These are phyloP conservation scores for Drosophila ficusphila DNA, from an alignment of 1,140 invertebrate genomes.

Conservation along the genomic window DNA sequence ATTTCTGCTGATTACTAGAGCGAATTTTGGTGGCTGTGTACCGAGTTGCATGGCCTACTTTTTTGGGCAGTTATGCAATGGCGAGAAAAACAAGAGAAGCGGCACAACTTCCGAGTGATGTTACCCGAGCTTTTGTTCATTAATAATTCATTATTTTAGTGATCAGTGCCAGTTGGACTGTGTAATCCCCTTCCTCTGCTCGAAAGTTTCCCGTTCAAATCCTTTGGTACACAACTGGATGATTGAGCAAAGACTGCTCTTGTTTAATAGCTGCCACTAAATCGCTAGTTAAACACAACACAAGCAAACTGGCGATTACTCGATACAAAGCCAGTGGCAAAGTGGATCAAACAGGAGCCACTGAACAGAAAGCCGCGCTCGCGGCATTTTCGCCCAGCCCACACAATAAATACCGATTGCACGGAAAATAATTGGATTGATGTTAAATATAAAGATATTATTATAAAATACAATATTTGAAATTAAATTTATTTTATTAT, in stretches of 20 bases:
- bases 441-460: background rate
- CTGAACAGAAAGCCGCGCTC: background rate
- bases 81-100: background rate
- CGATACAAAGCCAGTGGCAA: constrained; percentile 17
- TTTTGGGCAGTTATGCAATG: constrained; percentile 33
- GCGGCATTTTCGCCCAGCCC: constrained; percentile 2
- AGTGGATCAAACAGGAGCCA: constrained; percentile 49
- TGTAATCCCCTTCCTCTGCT: background rate
- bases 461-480: too few species aligned
- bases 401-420: background rate
- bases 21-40: constrained; percentile 7
- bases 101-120: background rate
- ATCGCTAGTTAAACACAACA: constrained; percentile 58
- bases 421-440: background rate
- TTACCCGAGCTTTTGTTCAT: background rate
- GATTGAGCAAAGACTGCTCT: constrained; percentile 34
- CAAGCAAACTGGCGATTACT: constrained; percentile 26
- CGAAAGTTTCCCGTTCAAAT: constrained; percentile 8
- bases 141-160: constrained; percentile 13
- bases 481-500: too few species aligned
- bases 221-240: constrained; percentile 10
- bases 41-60: constrained; percentile 27
- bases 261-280: constrained; percentile 57
- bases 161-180: background rate
- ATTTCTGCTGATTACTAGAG: constrained; percentile 39